Base-by-base conservation (phyloP, 2,113 vertebrate genomes). In the Hypocryptadius cinnamomeus region DNA sequence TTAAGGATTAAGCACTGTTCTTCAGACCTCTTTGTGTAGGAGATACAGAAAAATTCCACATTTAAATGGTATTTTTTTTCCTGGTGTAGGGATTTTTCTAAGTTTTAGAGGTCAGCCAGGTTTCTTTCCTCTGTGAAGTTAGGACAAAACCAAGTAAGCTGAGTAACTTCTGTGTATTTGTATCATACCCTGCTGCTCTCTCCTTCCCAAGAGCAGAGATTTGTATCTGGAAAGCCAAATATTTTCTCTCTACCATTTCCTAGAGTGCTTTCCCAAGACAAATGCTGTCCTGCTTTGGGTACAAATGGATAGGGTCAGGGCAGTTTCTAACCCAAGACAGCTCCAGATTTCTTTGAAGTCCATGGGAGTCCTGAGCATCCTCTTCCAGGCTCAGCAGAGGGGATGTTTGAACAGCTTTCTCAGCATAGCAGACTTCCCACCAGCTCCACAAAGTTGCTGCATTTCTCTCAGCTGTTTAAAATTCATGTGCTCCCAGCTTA, bases 391-490 rank as follows among this genome's bases (percentile, higher is more conserved):
- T 93, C 83, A 60, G 83, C 72, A 84, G 51, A 93, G 80, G 69
- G 60, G 44, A 78, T 81, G 69, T 81, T 85, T 86, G 69, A 90
- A 73, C 90, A 92, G 90, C 83, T 96, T 93, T 86, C 18, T 13
- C 54, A 69, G 70, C 23, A 7, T 3, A 72, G 42, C 65, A 74
- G 79, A 15, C 69, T 94, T 73, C 72, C 64, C 64, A 83, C 51
- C 72, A 80, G 3, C 65, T 50, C 53, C 66, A 24, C 33, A 4
- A 76, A 87, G 57, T 81, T 51, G 13, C 82, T 91, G 69, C 79
- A 33, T 61, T 83, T 95, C 78, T 72, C 40, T 88, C 35, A 59
- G 82, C 87, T 86, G 44, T 68, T 96, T 57, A 95, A 90, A 93
- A 90, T 90, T 71, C 73, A 33, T 24, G 23, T 35, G n/a, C 33